Evolutionary conservation across 2,888 invertebrate genomes (phyloP), one percentile per base, ranked within the genome.

Genomic region (Eucriotettix oculatus): DNA sequence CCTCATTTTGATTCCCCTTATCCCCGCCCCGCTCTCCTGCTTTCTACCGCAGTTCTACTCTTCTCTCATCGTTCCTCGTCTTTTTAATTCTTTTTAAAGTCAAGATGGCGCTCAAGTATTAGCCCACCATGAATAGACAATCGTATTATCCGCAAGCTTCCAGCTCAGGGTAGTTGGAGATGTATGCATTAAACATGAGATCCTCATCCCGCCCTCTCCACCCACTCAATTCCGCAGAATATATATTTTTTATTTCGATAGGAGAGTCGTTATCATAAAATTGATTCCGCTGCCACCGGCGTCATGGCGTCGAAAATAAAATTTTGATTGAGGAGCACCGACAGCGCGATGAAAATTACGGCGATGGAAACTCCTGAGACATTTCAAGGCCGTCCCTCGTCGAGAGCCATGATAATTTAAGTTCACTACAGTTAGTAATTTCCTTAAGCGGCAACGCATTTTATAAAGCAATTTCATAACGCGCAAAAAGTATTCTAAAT

Each of bases 171-270:
- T 54, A 58, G 52, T 55, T 48, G 48, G 14, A 14, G 48, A 12
- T 48, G 14, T n/a, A 56, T 60, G 60, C 60, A 60, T 60, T 60
- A 60, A 56, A 60, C 60, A 60, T 60, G 60, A 60, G 56, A 60
- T 41, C 57, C 16, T 42, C 43, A 42, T 16, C 16, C 43, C 57
- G 42, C 16, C 29, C 16, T 57, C 42, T 42, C 41, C 43, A 17
- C 55, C 52, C 40, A n/a, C 14, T 52, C 52, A 10, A 42, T 40
- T 55, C 55, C 56, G 16, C 16, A 29, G 48, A 16, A 16, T 16
- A 17, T 44, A 41, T 17, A 52, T 60, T 60, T 58, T 59, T 59
- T 56, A 29, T 56, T 48, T 48, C 48, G n/a, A 56, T 48, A 52
- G 56, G 52, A 56, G 48, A 56, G 60, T 60, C 44, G 59, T 59